These are phyloP conservation scores for Drosophila tripunctata DNA, from an alignment of 2,888 invertebrate genomes.

Conservation along the genomic window DNA sequence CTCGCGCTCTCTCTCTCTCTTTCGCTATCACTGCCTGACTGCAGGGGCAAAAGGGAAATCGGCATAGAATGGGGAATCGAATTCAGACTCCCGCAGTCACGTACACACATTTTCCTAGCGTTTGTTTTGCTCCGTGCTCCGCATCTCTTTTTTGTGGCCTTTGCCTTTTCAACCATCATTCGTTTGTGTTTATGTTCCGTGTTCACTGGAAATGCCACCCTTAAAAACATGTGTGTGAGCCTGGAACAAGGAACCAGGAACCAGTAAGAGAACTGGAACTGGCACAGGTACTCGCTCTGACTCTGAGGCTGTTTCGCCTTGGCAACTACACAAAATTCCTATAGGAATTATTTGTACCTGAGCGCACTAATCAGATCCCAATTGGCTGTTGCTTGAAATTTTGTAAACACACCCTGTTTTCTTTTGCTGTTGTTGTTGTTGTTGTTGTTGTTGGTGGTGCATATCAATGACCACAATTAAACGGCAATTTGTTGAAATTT, in stretches of 20 bases:
- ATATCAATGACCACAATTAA: constrained; percentile 34
- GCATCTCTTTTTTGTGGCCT: constrained; percentile 18
- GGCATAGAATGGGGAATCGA: constrained; percentile 16
- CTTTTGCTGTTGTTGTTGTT: too few relatives aligned
- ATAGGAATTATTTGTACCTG: constrained; percentile 2
- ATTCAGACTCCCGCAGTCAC: constrained; percentile 55
- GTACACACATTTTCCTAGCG: constrained; percentile 63
- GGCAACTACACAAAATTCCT: constrained; percentile 39
- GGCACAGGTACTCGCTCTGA: neutral
- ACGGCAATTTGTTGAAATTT: constrained; percentile 41
- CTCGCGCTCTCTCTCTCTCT: too few relatives aligned
- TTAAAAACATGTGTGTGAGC: constrained; percentile 7
- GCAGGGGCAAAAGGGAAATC: neutral
- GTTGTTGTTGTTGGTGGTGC: too few relatives aligned
- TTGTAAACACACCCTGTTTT: constrained; percentile 1
- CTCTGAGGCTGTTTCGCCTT: too few relatives aligned
- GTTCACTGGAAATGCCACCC: constrained; percentile 57
- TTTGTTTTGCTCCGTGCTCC: constrained; percentile 70
- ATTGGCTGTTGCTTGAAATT: neutral
- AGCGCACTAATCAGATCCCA: neutral
- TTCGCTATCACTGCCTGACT: too few relatives aligned
- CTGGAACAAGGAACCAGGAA: constrained; percentile 8
- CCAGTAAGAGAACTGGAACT: constrained; percentile 15
- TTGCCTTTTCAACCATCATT: constrained; percentile 23
- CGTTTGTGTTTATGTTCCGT: constrained; percentile 52